Conservation (phyloP, 2,113 vertebrate genomes). For the Rattus norvegicus region GRCr8 NC_086036.1:42165501-42166000, state of each 20-base stretch:
- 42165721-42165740: neutral
- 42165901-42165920: neutral
- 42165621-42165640: neutral
- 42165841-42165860: neutral
- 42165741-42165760: neutral
- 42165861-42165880: neutral
- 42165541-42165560: too few species aligned
- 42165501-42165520: neutral
- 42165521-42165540: too few species aligned
- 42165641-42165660: too few species aligned
- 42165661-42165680: neutral
- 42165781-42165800: neutral
- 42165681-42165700: neutral
- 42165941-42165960: neutral
- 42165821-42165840: neutral
- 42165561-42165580: too few species aligned
- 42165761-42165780: neutral
- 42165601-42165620: too few species aligned
- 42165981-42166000: neutral
- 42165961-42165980: neutral
- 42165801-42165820: neutral
- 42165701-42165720: neutral
- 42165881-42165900: neutral
- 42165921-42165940: neutral
- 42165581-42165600: neutral